A percentile compares a stretch with the other conserved stretches of the same genome.
phyloP scores from a whole-genome alignment of 1,140 invertebrate species.

The Samia ricini region DNA sequence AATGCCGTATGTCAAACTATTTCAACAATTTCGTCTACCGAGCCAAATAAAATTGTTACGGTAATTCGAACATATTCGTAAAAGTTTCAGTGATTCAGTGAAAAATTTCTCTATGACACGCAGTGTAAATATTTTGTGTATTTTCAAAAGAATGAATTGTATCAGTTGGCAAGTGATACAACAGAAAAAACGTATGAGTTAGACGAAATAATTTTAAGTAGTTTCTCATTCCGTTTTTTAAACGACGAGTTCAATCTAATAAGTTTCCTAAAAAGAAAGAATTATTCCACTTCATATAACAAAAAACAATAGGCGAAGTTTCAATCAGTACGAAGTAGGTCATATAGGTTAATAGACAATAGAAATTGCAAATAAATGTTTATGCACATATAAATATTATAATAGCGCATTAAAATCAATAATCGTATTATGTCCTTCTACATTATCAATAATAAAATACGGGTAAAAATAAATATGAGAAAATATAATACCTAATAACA shows the following conservation, averaged over 20 bases:
- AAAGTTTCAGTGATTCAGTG: conserved; percentile 55
- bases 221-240: conserved; percentile 21
- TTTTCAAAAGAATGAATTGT: conserved; percentile 13
- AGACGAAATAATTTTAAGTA: conserved; percentile 19
- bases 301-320: neutral
- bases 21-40: conserved; percentile 55
- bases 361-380: neutral
- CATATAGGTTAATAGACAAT: neutral
- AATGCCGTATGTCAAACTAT: conserved; percentile 54
- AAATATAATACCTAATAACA: too few relatives aligned
- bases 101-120: conserved; percentile 57
- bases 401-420: neutral
- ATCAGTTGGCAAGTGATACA: conserved; percentile 30
- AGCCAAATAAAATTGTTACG: conserved; percentile 58
- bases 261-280: neutral
- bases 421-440: neutral
- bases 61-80: conserved; percentile 33
- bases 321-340: neutral
- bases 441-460: neutral
- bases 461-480: too few relatives aligned
- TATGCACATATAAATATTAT: neutral
- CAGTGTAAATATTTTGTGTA: conserved; percentile 28
- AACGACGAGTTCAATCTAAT: neutral
- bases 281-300: neutral
- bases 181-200: conserved; percentile 13